Base-by-base conservation (phyloP, 2,113 vertebrate species). In the Taxidea taxus region DNA sequence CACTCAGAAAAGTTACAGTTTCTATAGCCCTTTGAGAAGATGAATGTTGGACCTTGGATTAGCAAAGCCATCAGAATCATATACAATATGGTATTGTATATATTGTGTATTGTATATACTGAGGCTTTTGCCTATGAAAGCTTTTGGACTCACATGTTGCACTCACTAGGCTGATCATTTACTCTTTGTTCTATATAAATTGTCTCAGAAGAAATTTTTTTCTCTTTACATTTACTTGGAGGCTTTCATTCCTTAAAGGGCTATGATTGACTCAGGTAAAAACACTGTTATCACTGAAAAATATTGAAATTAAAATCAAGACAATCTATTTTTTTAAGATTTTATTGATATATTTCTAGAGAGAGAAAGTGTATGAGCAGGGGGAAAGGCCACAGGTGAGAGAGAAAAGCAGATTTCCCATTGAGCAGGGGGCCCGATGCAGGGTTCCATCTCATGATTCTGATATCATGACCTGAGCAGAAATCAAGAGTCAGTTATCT, bases 1-100 rank as follows among this genome's bases (percentile, higher is more conserved):
- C 72, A 88, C 62, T 94, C 64, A 94, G 77, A 91, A 77, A 51
- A 90, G 86, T 94, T 94, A 92, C 12, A n/a, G 42, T 93, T 92
- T 75, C 83, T 49, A 27, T 49, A 95, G 83, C 18, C 60, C 42
- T 95, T 92, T 87, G 29, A 72, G 42, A 94, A 92, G 23, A 92
- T 75, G 29, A 95, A 64, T 91, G 29, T 58, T 39, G 80, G 29
- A 78, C 12, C 11, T 80, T 94, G 62, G 49, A 64, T 94, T 96
- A 84, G 34, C 20, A 81, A 96, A 95, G 51, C 29, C 70, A 96
- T 70, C 34, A 85, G 18, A 96, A 83, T 86, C 27, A n/a, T 64
- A 51, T n/a, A 70, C 20, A 78, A 5, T 68, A 11, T 64, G 21
- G 15, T 51, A 51, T 51, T 16, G 51, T 51, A 51, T 51, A 54